Conservation (phyloP, 2,888 invertebrate species). For the Drosophila diplacantha region DNA sequence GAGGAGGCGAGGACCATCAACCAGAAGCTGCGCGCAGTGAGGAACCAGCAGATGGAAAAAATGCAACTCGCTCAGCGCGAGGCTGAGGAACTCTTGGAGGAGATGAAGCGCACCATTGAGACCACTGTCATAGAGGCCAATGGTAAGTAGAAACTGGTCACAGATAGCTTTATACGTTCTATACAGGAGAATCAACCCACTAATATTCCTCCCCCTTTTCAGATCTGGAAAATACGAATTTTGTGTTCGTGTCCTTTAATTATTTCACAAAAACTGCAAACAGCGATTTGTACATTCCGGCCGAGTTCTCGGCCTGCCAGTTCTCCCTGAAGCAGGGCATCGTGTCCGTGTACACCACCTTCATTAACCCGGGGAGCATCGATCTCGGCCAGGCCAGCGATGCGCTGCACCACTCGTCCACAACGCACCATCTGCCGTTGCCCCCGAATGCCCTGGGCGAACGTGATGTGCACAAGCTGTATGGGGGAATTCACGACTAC, state of each 20-base stretch:
- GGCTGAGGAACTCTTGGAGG: slow-evolving; percentile 40
- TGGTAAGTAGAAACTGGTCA: slow-evolving; percentile 48
- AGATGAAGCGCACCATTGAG: slow-evolving; percentile 69
- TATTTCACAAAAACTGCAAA: slow-evolving; percentile 67
- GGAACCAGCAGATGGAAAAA: slow-evolving; percentile 55
- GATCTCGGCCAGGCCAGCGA: slow-evolving; percentile 77
- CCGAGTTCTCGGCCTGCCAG: slow-evolving; percentile 79
- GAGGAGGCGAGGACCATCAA: slow-evolving; percentile 55
- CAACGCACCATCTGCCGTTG: slow-evolving; percentile 78
- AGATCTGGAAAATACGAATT: slow-evolving; percentile 69
- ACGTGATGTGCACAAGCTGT: slow-evolving; percentile 72
- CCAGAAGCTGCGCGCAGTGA: not conserved
- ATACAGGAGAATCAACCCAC: no score
- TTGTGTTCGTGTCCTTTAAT: slow-evolving; percentile 71
- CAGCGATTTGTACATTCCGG: slow-evolving; percentile 77
- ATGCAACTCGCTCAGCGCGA: slow-evolving; percentile 55
- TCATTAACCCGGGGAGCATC: slow-evolving; percentile 77
- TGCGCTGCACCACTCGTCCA: slow-evolving; percentile 76
- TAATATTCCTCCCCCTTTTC: not conserved
- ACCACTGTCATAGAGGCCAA: slow-evolving; percentile 50
- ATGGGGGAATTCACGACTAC: slow-evolving; percentile 76
- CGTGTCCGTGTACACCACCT: slow-evolving; percentile 72
- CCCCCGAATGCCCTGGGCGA: slow-evolving; percentile 77
- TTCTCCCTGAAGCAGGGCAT: slow-evolving; percentile 79
- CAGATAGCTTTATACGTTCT: no score